phyloP scores from a whole-genome alignment of 1,140 invertebrate genomes.

The Euglossa dilemma region DNA sequence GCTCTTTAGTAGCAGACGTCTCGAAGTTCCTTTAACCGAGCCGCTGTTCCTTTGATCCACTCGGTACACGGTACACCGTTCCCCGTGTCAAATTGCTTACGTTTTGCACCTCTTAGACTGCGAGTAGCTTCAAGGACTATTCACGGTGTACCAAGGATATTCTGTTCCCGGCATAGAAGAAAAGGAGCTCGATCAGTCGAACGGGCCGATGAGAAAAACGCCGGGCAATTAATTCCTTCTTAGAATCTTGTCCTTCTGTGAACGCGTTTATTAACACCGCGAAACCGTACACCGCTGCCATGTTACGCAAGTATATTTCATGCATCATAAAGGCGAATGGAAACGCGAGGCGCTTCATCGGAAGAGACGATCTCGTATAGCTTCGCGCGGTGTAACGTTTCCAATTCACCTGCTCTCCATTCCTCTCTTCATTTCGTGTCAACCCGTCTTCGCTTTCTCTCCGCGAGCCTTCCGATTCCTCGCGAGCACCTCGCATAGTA shows the following conservation, averaged over 20 bases:
- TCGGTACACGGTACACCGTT: no score
- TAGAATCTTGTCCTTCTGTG: not conserved
- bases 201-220: no score
- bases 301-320: not conserved
- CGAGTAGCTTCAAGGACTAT: not conserved
- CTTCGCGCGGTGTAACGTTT: not conserved
- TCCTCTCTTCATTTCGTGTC: constrained; percentile 1
- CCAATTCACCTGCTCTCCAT: not conserved
- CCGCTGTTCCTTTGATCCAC: not conserved
- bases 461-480: not conserved
- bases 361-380: not conserved
- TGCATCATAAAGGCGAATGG: not conserved
- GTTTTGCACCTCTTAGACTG: not conserved
- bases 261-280: not conserved
- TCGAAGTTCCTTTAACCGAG: not conserved
- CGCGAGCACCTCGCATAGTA: not conserved
- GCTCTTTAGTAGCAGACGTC: not conserved
- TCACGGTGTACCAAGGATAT: not conserved
- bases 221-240: no score
- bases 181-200: no score
- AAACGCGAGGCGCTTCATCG: no score
- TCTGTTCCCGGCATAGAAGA: not conserved
- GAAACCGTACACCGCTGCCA: not conserved
- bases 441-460: not conserved
- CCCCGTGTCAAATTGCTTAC: not conserved